Evolutionary conservation across 1,140 invertebrate genomes (phyloP), one percentile per base, ranked within the genome.

Genomic region (Macrocentrus cingulum): DNA sequence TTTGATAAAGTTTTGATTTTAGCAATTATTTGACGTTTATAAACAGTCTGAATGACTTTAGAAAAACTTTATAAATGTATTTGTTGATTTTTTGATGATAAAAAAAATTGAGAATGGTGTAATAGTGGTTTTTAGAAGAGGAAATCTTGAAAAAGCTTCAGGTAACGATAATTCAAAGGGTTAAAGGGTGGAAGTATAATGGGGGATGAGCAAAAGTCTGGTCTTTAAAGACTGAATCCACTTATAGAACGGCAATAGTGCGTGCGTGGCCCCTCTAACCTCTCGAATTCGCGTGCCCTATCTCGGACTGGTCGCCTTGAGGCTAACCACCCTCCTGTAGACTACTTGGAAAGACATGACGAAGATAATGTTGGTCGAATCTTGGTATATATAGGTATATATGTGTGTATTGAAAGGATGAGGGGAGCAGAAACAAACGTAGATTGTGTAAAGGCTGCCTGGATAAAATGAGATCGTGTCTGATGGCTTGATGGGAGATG

Each of bases 281-380:
- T 36, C 57, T 34, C 36, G 25, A 59, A 45, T 41, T 41, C 62
- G 56, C 66, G 66, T 68, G 66, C 64, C 62, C 66, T 68, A 68
- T 66, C 66, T 68, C 62, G 56, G 42, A 50, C 60, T 66, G 60
- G 60, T 64, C 60, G 62, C 62, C 64, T 68, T 62, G 60, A 66
- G 66, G 66, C 62, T 60, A 62, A 58, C 61, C 60, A 66, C 20
- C 62, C 62, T 62, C 44, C 22, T n/a, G n/a, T 11, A 22, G 6
- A 13, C 20, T 5, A 23, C 9, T 5, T 19, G 20, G 20, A 5
- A 22, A 9, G 44, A 11, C 22, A 22, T 18, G 41, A 44, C 7
- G 7, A 15, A 23, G 20, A 46, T 46, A 18, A 46, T 46, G 44
- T 46, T 46, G 44, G 18, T 7, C 18, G 25, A 39, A 13, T 4